Base-by-base conservation (phyloP, 2,113 vertebrate species). In the Prunella himalayana region DNA sequence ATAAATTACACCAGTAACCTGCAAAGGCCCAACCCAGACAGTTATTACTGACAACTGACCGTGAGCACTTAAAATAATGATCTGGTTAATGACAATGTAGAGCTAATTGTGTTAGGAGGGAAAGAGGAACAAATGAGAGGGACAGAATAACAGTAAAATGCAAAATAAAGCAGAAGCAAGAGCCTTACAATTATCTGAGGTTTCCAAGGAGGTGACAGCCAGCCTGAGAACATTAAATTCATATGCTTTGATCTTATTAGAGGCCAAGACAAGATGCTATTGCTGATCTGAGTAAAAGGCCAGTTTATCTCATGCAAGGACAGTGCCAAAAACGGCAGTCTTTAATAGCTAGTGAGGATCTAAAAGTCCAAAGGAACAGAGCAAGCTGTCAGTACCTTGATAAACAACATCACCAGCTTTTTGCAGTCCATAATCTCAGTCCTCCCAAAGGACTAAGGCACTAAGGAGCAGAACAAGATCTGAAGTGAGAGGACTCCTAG, bases 221-320 rank as follows among this genome's bases (percentile, higher is more conserved):
- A 81, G 91, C 82, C 91, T 72, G 72, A 78, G 94, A 94, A 90
- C 56, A 81, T 60, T 53, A 69, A 78, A 92, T 93, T 94, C 73
- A 63, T 90, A 83, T 47, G 42, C 75, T 77, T 63, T 80, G 61
- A 89, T 95, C 90, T 86, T 81, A 91, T 89, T 94, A 95, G 75
- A 94, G 82, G 45, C 66, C n/a, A 88, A 85, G 76, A 64, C 42
- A 92, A 94, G 57, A 92, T 90, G 68, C 70, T 82, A 96, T 47
- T 70, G 80, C 86, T 86, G 63, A 81, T 92, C 77, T 95, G 78
- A 96, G 64, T 80, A 96, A 96, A 95, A 94, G 70, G 82, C 77
- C 78, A 83, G 76, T 94, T 94, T 81, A 47, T 80, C 77, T 93
- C 79, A 88, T 41, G 35, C 63, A 91, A 92, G 41, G 80, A 91